Evolutionary conservation across 2,888 invertebrate genomes (phyloP), one percentile per base, ranked within the genome.

Genomic region (Bruchidius siliquastri): DNA sequence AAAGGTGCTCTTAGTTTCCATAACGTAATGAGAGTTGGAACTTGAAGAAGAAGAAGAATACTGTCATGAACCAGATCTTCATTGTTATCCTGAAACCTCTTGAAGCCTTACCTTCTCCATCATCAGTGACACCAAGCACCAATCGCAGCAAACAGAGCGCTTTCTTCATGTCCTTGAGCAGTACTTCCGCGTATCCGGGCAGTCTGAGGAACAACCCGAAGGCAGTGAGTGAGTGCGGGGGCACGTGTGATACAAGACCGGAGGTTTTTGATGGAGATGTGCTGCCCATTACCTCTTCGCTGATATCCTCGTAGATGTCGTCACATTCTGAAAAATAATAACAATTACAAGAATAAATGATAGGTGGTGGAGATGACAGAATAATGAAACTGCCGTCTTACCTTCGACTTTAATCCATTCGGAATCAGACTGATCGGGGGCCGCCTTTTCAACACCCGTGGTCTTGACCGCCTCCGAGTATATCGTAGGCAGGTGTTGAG

Each of bases 181-280:
- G 86, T 69, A 96, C 94, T 84, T 95, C 96, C 0, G 97, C 96
- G 85, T 97, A 98, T 0, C 96, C 94, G 0, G 96, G 96, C 80
- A 98, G 88, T 79, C 96, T 90, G 22, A 98, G 89, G 85, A 98
- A 95, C 75, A 97, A 87, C 0, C 96, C 96, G 84, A 98, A 95
- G 20, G 97, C 96, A 0, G 96, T 93, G 77, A 98, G 89, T 70
- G 97, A 96, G 87, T 97, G 97, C 72, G 96, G 93, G 6, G 97
- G 97, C 73, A 94, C 93, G 72, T 91, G 90, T n/a, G 90, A 89
- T 8, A 89, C 88, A 1, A 88, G 84, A 21, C 85, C 86, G 2
- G 88, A 82, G 21, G 88, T 83, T 79, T 89, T 89, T 0, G 89
- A 84, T 0, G 89, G 84, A 10, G 89, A 86, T 77, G 88, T 88